phyloP scores from a whole-genome alignment of 2,113 vertebrate species.

The Zosterops hypoxanthus region DNA sequence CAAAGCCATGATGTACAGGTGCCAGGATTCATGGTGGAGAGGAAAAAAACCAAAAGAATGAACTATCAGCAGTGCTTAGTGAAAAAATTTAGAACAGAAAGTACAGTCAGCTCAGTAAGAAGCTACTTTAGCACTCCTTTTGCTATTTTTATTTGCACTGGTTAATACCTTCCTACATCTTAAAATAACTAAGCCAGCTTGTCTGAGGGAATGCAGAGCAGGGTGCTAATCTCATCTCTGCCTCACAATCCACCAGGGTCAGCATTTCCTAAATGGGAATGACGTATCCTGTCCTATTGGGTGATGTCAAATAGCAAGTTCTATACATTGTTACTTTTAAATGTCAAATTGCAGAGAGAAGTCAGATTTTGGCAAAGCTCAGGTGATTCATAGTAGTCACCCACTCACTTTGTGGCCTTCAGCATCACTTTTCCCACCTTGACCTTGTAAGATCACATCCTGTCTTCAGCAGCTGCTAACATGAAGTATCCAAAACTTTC shows the following conservation, averaged over 20 bases:
- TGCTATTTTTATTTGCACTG: conserved; percentile 49
- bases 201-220: background rate
- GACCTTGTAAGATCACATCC: background rate
- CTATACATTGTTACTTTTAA: background rate
- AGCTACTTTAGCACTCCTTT: background rate
- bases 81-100: conserved; percentile 38
- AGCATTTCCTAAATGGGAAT: conserved; percentile 31
- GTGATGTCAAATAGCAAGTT: background rate
- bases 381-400: background rate
- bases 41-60: background rate
- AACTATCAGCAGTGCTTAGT: rapidly evolving
- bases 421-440: background rate
- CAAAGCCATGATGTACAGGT: background rate
- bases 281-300: background rate
- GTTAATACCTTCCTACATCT: conserved; percentile 22
- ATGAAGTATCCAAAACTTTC: background rate
- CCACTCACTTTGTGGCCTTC: background rate
- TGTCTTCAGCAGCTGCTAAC: background rate
- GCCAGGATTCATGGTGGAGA: background rate
- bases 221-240: conserved; percentile 29
- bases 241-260: conserved; percentile 29
- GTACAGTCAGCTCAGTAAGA: background rate
- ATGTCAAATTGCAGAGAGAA: background rate
- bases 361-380: background rate
- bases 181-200: conserved; percentile 42